Percentiles rank a stretch among this genome's conserved stretches.
Conservation (phyloP, 2,113 vertebrate species). For the Raja brachyura region DNA sequence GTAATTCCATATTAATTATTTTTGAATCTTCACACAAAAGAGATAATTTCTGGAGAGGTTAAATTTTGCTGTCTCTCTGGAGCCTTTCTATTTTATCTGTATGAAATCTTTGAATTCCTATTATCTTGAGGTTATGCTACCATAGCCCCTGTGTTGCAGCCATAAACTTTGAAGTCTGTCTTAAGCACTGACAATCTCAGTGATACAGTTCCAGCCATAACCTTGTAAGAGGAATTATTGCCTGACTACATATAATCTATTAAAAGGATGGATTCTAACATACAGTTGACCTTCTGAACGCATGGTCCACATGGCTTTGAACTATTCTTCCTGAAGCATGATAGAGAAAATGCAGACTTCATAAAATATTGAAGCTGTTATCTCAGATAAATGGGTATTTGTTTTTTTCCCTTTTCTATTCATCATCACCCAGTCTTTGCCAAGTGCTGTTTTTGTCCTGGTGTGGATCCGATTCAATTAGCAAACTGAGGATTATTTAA, state of each 20-base stretch:
- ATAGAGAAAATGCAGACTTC: not conserved
- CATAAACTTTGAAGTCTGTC: not conserved
- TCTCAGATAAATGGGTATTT: conserved; percentile 2
- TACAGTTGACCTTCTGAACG: not conserved
- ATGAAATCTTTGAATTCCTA: not conserved
- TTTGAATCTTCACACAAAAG: not conserved
- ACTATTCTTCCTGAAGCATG: not conserved
- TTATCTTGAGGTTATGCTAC: not conserved
- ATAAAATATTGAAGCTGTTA: not conserved
- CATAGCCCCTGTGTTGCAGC: not conserved
- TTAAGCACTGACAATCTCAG: not conserved
- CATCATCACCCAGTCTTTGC: not conserved
- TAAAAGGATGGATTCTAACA: not conserved
- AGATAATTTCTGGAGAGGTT: not conserved
- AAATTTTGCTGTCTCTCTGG: not conserved
- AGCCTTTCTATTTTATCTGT: not conserved
- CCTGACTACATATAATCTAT: not conserved
- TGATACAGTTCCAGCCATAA: not conserved
- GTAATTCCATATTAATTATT: not conserved
- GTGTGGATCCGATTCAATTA: not conserved
- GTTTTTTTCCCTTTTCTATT: not conserved
- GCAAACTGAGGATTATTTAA: not conserved
- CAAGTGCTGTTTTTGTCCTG: not conserved
- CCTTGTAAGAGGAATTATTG: not conserved
- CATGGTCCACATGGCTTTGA: not conserved